Base-by-base conservation (phyloP, 1,140 invertebrate species). In the Choristoneura fumiferana region DNA sequence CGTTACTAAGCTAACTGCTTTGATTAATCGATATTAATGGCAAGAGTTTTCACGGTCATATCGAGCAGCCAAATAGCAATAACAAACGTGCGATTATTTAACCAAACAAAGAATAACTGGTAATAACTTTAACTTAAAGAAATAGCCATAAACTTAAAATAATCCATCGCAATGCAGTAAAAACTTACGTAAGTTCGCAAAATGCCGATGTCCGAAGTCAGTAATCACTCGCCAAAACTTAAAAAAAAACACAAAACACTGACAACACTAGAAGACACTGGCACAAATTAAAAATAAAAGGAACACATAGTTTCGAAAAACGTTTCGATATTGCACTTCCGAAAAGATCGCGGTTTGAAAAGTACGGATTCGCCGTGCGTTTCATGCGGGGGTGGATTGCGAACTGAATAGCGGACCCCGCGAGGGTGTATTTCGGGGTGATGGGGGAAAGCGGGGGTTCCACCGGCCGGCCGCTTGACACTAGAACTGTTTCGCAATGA, bases 161-260 rank as follows among this genome's bases (percentile, higher is more conserved):
- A 64, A 57, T 58, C 33, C 22, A 79, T 80, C 82, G 82, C 82
- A 85, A 69, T 85, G 82, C 82, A 83, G 80, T 78, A 80, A 76
- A 78, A 75, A 83, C 71, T 85, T 85, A 85, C 82, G 78, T 85
- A 85, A 85, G 76, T 81, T 65, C 57, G 63, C 63, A 64, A 81
- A 73, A 72, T 71, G 76, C 73, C 62, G 71, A 59, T 65, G 65
- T 73, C 70, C 70, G 71, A 39, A 54, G 61, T 67, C 34, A 45
- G 54, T 68, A 62, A 70, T 62, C 68, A 73, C 69, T 66, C 61
- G 52, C 54, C 33, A 59, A 73, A 71, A 73, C 62, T 67, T n/a
- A 58, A 62, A n/a, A 35, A 35, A 49, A 65, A 60, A 49, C 43
- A 54, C 34, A 13, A 34, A 69, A 67, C 73, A 79, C 69, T 57